Percentiles rank a stretch among this genome's conserved stretches.
Conservation (phyloP, 2,888 invertebrate genomes). For the Rhagonycha lutea region DNA sequence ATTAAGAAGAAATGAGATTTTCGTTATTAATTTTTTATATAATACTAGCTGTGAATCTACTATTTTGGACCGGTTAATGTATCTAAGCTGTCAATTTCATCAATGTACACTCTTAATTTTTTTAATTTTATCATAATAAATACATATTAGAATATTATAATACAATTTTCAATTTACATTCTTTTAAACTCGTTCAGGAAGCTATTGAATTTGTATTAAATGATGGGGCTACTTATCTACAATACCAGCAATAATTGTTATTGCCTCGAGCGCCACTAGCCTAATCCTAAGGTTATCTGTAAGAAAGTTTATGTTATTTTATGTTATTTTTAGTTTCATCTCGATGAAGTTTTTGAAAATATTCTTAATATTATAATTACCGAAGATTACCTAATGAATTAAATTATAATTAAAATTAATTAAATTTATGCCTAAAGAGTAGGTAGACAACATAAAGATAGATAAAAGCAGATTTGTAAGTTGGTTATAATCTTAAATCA, state of each 20-base stretch:
- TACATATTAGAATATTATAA: background rate
- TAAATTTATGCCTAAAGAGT: too few relatives aligned
- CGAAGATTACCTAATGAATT: too few relatives aligned
- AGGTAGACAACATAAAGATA: background rate
- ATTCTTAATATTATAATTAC: too few relatives aligned
- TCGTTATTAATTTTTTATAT: background rate
- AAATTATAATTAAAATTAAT: too few relatives aligned
- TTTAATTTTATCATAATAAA: background rate
- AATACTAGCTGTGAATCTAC: background rate
- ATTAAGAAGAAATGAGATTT: background rate
- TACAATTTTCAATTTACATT: background rate
- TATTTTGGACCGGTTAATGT: background rate
- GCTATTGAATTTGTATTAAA: background rate
- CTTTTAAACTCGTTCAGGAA: background rate
- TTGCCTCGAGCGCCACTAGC: too few relatives aligned
- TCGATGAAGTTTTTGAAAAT: too few relatives aligned
- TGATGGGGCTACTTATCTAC: background rate
- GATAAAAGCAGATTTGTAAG: background rate
- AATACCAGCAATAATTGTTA: background rate
- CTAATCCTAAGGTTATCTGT: too few relatives aligned
- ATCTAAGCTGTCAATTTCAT: background rate
- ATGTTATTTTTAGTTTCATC: too few relatives aligned
- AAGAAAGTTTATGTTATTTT: too few relatives aligned
- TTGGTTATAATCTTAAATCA: background rate
- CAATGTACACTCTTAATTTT: background rate